These are phyloP conservation scores for Xylota sylvarum DNA, from an alignment of 2,888 invertebrate species.

Conservation along the genomic window DNA sequence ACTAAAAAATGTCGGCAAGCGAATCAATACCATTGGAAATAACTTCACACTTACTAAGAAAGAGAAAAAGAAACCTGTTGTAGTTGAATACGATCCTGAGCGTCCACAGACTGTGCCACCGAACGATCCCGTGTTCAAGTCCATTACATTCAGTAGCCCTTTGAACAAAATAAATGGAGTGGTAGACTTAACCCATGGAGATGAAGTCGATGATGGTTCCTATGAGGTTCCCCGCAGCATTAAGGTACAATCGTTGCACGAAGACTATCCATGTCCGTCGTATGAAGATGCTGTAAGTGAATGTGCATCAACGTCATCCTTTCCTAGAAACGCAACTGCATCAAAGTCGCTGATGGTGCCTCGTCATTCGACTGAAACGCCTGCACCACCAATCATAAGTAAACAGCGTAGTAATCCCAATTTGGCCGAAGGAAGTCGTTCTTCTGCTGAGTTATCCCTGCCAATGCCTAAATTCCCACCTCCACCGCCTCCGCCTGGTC, in stretches of 20 bases:
- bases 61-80: constrained; percentile 24
- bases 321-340: constrained; percentile 68
- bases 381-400: constrained; percentile 74
- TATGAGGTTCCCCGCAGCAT: constrained; percentile 83
- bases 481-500: constrained; percentile 79
- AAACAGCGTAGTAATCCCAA: constrained; percentile 76
- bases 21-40: constrained; percentile 79
- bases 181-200: constrained; percentile 78
- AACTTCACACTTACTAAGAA: constrained; percentile 81
- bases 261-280: constrained; percentile 80
- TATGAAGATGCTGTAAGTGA: constrained; percentile 82
- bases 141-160: constrained; percentile 84
- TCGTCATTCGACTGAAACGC: constrained; percentile 79
- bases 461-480: constrained; percentile 84
- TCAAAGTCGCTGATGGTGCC: constrained; percentile 77
- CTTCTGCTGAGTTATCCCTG: constrained; percentile 74
- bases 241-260: constrained; percentile 75
- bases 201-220: constrained; percentile 78
- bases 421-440: constrained; percentile 60
- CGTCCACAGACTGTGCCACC: constrained; percentile 83
- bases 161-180: constrained; percentile 80
- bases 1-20: constrained; percentile 81
- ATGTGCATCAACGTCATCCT: constrained; percentile 24
- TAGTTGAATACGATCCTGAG: constrained; percentile 79
- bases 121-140: constrained; percentile 83